phyloP scores from a whole-genome alignment of 2,797 vertebrate species.

The Scolopax bukidnonensis region DNA sequence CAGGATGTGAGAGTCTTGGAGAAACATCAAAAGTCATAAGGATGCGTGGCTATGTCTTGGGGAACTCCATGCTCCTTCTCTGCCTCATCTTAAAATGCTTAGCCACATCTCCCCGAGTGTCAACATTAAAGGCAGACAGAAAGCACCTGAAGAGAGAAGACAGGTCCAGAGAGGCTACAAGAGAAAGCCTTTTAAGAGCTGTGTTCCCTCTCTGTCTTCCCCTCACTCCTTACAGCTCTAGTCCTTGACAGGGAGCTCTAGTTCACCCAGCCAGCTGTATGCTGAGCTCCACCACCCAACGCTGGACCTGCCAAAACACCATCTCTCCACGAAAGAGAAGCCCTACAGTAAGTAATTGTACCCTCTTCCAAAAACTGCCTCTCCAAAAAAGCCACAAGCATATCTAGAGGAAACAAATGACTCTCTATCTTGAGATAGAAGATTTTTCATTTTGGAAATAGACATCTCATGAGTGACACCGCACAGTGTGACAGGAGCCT shows the following conservation, averaged over 20 bases:
- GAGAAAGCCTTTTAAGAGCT: neutral
- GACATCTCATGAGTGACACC: neutral
- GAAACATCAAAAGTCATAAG: neutral
- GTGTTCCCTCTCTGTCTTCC: neutral
- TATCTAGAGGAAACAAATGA: constrained; percentile 26
- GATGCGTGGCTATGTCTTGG: neutral
- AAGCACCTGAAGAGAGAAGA: neutral
- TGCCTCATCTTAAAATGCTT: neutral
- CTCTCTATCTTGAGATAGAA: neutral
- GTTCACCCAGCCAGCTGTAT: neutral
- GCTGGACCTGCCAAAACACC: neutral
- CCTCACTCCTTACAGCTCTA: neutral
- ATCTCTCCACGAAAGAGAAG: neutral
- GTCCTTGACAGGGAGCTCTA: rapidly evolving
- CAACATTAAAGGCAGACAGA: neutral
- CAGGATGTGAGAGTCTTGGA: neutral
- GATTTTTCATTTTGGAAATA: neutral
- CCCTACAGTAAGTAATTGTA: neutral
- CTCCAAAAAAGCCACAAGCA: neutral
- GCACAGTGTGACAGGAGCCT: neutral
- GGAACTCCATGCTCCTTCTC: neutral
- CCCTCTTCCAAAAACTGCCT: neutral
- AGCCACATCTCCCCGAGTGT: neutral
- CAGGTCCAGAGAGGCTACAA: neutral
- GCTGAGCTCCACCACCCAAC: neutral